Percentiles rank a stretch among this genome's conserved stretches.
phyloP scores from a whole-genome alignment of 2,797 vertebrate genomes.

The Hippocampus kuda region DNA sequence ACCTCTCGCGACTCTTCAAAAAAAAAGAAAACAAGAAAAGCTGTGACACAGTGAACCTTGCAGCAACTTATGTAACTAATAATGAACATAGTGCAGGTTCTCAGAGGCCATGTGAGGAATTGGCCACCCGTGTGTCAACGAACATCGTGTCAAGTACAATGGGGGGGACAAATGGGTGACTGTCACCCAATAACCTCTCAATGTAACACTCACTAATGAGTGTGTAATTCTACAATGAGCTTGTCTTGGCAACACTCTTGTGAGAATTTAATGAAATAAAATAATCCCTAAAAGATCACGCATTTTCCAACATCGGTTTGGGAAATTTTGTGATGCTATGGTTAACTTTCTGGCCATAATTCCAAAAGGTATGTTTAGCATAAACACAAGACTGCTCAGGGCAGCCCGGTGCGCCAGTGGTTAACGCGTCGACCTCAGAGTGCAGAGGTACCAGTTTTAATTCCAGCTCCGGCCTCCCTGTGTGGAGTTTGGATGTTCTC shows the following conservation, averaged over 20 bases:
- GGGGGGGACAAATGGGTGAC: background rate
- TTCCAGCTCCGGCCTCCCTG: too few species aligned
- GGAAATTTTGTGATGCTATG: background rate
- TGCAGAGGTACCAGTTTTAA: too few species aligned
- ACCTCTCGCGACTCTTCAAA: background rate
- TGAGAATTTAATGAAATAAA: background rate
- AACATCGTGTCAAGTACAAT: background rate
- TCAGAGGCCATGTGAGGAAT: constrained; percentile 53
- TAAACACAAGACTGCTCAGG: too few species aligned
- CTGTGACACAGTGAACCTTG: constrained; percentile 55
- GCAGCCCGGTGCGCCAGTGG: too few species aligned
- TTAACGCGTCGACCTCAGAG: too few species aligned
- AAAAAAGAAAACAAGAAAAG: constrained; percentile 6
- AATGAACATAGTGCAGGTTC: constrained; percentile 24
- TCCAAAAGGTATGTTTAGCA: background rate
- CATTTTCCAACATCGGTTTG: background rate
- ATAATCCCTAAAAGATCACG: background rate
- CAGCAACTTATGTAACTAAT: constrained; percentile 40
- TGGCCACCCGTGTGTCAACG: constrained; percentile 33
- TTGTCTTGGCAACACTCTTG: background rate
- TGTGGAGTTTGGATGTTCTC: too few species aligned
- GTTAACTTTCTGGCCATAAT: background rate
- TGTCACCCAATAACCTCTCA: background rate
- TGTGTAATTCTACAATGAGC: background rate
- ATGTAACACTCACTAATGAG: background rate